These are phyloP conservation scores for Melanargia galathea DNA, from an alignment of 2,888 invertebrate species.

Conservation along the genomic window DNA sequence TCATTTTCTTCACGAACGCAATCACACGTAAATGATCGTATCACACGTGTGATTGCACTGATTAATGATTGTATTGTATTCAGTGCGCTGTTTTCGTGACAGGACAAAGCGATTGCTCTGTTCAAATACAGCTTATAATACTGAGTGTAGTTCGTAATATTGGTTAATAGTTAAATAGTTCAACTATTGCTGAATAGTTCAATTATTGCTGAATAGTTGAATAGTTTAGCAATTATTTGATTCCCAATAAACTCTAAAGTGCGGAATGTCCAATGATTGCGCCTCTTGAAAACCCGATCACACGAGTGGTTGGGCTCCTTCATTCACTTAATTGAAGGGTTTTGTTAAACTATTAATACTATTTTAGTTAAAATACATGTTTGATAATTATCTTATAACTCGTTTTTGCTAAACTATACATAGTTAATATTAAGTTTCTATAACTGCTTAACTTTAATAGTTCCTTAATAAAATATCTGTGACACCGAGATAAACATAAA, in stretches of 20 bases:
- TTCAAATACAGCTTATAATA: not conserved
- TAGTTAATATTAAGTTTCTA: too few relatives aligned
- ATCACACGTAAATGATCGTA: not conserved
- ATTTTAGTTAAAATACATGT: not conserved
- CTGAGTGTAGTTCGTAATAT: not conserved
- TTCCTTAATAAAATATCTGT: too few relatives aligned
- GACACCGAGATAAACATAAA: too few relatives aligned
- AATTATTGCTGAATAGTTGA: constrained; percentile 10
- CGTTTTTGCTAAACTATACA: too few relatives aligned
- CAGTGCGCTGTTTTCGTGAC: not conserved
- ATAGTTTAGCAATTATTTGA: not conserved
- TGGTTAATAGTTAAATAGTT: constrained; percentile 7
- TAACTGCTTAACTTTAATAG: too few relatives aligned
- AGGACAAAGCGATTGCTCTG: not conserved
- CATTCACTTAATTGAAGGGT: not conserved
- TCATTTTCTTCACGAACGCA: not conserved
- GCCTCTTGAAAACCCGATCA: not conserved
- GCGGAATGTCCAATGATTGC: not conserved
- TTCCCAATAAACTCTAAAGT: not conserved
- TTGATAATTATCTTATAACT: not conserved
- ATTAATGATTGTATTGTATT: not conserved
- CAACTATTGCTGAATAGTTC: constrained; percentile 10
- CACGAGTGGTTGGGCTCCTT: constrained; percentile 7
- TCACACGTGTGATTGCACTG: not conserved
- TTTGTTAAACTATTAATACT: not conserved